Percentiles rank a stretch among this genome's conserved stretches.
phyloP scores from a whole-genome alignment of 2,113 vertebrate genomes.

The Tauraco erythrolophus region DNA sequence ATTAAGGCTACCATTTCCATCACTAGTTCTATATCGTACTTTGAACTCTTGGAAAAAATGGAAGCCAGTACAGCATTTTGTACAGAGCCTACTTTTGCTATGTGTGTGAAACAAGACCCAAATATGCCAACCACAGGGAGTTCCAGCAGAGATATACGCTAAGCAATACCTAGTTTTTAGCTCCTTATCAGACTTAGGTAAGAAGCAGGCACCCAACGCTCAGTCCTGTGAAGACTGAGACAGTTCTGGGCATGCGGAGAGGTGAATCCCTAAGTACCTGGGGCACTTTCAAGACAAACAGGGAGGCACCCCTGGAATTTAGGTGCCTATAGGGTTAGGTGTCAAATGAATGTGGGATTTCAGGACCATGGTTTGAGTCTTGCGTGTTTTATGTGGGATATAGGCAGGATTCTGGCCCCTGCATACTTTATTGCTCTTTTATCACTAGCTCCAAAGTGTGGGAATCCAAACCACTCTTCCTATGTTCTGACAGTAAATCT shows the following conservation, averaged over 20 bases:
- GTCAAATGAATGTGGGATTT: slow-evolving; percentile 53
- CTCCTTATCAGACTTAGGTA: not conserved
- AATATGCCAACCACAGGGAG: not conserved
- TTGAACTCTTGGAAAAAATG: not conserved
- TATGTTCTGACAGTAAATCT: not conserved
- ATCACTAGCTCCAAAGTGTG: not conserved
- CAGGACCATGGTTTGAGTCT: slow-evolving; percentile 6
- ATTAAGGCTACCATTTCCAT: not conserved
- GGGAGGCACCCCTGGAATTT: slow-evolving; percentile 51
- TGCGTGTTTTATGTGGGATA: not conserved
- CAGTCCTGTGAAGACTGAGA: not conserved
- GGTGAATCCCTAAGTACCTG: slow-evolving; percentile 7
- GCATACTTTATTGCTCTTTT: not conserved
- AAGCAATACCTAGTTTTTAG: not conserved
- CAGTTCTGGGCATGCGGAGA: slow-evolving; percentile 9
- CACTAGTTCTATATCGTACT: not conserved
- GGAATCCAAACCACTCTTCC: not conserved
- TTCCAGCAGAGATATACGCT: not conserved
- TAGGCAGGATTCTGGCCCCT: not conserved
- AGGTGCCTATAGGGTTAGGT: slow-evolving; percentile 26
- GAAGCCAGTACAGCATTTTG: not conserved
- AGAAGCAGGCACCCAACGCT: not conserved
- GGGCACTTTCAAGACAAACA: slow-evolving; percentile 29
- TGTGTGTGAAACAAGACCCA: not conserved
- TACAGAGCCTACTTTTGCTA: not conserved